Conservation (phyloP, 2,888 invertebrate genomes). For the Catocala fraxini region DNA sequence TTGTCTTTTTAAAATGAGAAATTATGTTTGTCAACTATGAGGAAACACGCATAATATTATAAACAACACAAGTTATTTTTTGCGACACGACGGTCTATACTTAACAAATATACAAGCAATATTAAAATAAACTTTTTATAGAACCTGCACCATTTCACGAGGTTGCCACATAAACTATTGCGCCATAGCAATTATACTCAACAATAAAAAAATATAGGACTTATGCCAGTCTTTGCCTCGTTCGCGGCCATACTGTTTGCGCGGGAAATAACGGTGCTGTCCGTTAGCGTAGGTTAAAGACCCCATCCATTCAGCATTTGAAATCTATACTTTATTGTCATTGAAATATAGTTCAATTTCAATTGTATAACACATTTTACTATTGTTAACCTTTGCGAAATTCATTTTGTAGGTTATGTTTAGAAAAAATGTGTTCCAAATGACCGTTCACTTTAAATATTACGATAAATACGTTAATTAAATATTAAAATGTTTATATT, state of each 20-base stretch:
- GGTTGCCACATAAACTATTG: too few species aligned
- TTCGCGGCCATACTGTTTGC: conserved; percentile 65
- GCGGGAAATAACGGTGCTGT: conserved; percentile 66
- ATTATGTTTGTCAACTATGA: too few species aligned
- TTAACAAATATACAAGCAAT: too few species aligned
- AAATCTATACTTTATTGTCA: conserved; percentile 27
- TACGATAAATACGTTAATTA: conserved; percentile 9
- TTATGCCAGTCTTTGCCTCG: conserved; percentile 48
- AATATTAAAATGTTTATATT: background rate
- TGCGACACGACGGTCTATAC: too few species aligned
- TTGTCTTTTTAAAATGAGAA: too few species aligned
- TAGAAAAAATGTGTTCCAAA: conserved; percentile 17
- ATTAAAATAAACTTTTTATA: too few species aligned
- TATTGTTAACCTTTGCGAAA: conserved; percentile 50
- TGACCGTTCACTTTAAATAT: conserved; percentile 10
- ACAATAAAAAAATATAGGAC: conserved; percentile 47
- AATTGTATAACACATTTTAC: conserved; percentile 25
- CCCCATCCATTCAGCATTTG: conserved; percentile 47
- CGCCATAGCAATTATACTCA: conserved; percentile 12
- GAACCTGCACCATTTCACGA: too few species aligned
- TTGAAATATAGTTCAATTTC: conserved; percentile 41
- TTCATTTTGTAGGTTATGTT: conserved; percentile 36
- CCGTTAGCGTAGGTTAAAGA: conserved; percentile 65
- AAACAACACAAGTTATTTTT: too few species aligned
- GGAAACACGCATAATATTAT: too few species aligned